Evolutionary conservation across 2,888 invertebrate species (phyloP).

Genomic region (Tachina grossa): DNA sequence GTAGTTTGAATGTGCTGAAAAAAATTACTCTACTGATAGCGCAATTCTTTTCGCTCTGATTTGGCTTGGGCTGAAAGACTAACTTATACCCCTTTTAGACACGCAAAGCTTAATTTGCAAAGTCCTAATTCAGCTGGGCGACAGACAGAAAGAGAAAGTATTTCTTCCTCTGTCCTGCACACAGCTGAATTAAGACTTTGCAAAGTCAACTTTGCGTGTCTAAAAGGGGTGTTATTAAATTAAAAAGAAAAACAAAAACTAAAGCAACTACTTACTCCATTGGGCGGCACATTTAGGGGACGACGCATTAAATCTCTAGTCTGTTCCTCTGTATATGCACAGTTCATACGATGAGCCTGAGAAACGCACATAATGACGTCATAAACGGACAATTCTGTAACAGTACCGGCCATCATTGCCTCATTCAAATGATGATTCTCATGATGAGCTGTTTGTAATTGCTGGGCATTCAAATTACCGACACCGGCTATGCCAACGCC

Average conservation of each 20-base stretch:
- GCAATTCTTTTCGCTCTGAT: too few relatives aligned
- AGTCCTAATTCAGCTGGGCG: too few relatives aligned
- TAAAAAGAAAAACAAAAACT: not conserved
- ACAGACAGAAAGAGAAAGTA: too few relatives aligned
- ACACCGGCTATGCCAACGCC: slow-evolving; percentile 73
- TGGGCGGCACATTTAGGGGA: slow-evolving; percentile 86
- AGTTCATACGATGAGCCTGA: slow-evolving; percentile 93
- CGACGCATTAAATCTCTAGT: slow-evolving; percentile 88
- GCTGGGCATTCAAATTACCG: slow-evolving; percentile 65
- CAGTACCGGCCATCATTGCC: slow-evolving; percentile 67
- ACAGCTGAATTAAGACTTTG: too few relatives aligned
- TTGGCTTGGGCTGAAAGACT: too few relatives aligned
- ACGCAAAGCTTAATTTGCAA: too few relatives aligned
- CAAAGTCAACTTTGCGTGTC: too few relatives aligned
- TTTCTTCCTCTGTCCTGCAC: too few relatives aligned
- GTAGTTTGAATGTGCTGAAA: not conserved
- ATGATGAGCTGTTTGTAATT: slow-evolving; percentile 61
- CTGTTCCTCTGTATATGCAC: slow-evolving; percentile 94
- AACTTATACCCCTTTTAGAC: too few relatives aligned
- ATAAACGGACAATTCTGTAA: slow-evolving; percentile 87
- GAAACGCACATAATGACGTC: slow-evolving; percentile 91
- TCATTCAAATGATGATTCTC: slow-evolving; percentile 71
- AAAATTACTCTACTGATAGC: too few relatives aligned
- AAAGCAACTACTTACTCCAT: slow-evolving; percentile 77
- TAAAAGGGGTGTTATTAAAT: too few relatives aligned